Conservation (phyloP, 2,797 vertebrate species). For the Merluccius polli region DNA sequence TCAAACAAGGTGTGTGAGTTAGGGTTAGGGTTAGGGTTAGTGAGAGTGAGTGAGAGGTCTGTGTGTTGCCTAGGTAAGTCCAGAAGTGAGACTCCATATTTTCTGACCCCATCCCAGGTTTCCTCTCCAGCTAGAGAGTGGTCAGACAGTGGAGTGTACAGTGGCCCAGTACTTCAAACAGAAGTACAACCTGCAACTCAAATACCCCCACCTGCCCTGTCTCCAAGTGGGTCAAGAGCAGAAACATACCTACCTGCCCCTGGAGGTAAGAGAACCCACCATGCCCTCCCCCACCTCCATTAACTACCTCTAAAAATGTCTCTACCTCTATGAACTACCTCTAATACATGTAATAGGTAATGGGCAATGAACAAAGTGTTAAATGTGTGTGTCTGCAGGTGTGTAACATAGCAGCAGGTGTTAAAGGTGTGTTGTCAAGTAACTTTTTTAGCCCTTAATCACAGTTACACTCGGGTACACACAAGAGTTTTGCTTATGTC, state of each 20-base stretch:
- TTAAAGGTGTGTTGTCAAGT: too few relatives aligned
- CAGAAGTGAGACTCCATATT: not conserved
- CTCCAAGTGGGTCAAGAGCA: constrained; percentile 98
- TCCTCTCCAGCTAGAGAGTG: constrained; percentile 95
- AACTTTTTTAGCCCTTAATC: too few relatives aligned
- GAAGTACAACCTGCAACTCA: constrained; percentile 98
- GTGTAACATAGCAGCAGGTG: not conserved
- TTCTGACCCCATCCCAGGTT: constrained; percentile 74
- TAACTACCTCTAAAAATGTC: not conserved
- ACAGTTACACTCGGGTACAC: too few relatives aligned
- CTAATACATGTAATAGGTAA: not conserved
- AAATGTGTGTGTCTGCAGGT: not conserved
- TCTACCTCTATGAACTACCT: too few relatives aligned
- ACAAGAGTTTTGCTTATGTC: too few relatives aligned
- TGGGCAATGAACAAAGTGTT: not conserved
- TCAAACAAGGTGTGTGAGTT: not conserved
- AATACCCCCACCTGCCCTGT: constrained; percentile 97
- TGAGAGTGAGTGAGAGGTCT: too few relatives aligned
- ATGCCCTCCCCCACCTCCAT: not conserved
- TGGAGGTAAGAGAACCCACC: constrained; percentile 82
- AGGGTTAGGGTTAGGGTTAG: too few relatives aligned
- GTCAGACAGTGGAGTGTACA: constrained; percentile 98
- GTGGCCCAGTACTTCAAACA: constrained; percentile 99
- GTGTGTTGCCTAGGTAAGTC: not conserved
- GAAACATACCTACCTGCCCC: constrained; percentile 97